These are phyloP conservation scores for Gasteruption jaculator DNA, from an alignment of 2,888 invertebrate genomes.

Conservation along the genomic window DNA sequence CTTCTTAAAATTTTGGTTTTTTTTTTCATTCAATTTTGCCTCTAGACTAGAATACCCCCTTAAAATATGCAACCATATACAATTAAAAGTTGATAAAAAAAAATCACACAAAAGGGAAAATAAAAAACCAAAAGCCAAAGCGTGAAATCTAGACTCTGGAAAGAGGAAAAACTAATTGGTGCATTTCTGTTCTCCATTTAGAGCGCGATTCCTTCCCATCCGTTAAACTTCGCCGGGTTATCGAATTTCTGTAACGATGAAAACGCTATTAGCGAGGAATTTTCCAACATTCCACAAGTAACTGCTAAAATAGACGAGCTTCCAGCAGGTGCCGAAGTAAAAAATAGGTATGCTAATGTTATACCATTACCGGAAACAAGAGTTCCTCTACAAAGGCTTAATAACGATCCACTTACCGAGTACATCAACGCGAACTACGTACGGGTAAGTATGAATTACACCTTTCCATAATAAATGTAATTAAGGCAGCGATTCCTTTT, in stretches of 20 bases:
- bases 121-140: too few relatives aligned
- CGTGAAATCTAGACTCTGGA: too few relatives aligned
- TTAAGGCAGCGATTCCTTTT: too few relatives aligned
- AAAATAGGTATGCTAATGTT: constrained; percentile 93
- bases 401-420: constrained; percentile 74
- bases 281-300: constrained; percentile 74
- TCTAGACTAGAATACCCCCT: too few relatives aligned
- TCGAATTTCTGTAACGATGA: constrained; percentile 69
- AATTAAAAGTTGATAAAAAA: too few relatives aligned
- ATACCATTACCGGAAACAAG: constrained; percentile 88
- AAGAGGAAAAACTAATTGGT: too few relatives aligned
- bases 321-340: constrained; percentile 81
- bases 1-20: too few relatives aligned
- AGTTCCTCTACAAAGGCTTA: constrained; percentile 69
- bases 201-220: constrained; percentile 61
- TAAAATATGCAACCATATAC: too few relatives aligned
- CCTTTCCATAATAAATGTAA: too few relatives aligned
- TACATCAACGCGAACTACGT: constrained; percentile 94
- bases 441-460: constrained; percentile 79
- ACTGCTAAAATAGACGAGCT: constrained; percentile 76
- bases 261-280: constrained; percentile 76
- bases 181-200: too few relatives aligned
- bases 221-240: constrained; percentile 74
- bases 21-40: too few relatives aligned
- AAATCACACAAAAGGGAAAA: too few relatives aligned